A percentile compares a stretch with the other conserved stretches of the same genome.
These are phyloP conservation scores for Zaprionus ornatus DNA, from an alignment of 1,140 invertebrate genomes.

Conservation along the genomic window DNA sequence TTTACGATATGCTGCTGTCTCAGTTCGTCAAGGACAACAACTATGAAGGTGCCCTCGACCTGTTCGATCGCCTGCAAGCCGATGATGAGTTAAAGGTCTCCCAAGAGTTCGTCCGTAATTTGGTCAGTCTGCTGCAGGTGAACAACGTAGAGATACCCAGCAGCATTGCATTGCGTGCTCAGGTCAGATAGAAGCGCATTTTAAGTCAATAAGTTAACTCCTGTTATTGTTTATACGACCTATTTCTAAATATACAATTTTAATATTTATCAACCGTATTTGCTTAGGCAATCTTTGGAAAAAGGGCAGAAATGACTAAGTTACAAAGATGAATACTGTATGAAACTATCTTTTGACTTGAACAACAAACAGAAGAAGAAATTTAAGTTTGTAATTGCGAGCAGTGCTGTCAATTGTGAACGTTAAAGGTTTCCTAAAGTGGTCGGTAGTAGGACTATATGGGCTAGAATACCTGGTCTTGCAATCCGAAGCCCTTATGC, in stretches of 20 bases:
- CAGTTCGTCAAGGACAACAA: constrained; percentile 84
- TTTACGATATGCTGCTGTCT: constrained; percentile 83
- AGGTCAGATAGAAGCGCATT: constrained; percentile 60
- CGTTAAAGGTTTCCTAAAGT: too few relatives aligned
- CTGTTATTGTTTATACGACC: constrained; percentile 15
- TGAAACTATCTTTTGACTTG: too few relatives aligned
- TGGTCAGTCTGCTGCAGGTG: constrained; percentile 69
- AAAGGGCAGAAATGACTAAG: too few relatives aligned
- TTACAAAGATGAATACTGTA: too few relatives aligned
- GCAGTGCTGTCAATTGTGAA: too few relatives aligned
- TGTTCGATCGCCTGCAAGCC: constrained; percentile 80
- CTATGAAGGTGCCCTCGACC: constrained; percentile 72
- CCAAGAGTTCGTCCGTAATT: constrained; percentile 72
- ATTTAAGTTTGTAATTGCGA: too few relatives aligned
- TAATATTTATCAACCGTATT: background rate
- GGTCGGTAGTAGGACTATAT: too few relatives aligned
- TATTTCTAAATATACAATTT: constrained; percentile 25
- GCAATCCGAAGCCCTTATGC: background rate
- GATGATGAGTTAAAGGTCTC: constrained; percentile 80
- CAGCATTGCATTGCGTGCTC: constrained; percentile 70
- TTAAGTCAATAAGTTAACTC: background rate
- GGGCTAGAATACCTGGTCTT: constrained; percentile 12
- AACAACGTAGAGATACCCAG: constrained; percentile 78
- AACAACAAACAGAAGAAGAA: too few relatives aligned
- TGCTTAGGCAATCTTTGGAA: background rate